Conservation (phyloP, 2,113 vertebrate genomes). For the Formicarius rufipectus region DNA sequence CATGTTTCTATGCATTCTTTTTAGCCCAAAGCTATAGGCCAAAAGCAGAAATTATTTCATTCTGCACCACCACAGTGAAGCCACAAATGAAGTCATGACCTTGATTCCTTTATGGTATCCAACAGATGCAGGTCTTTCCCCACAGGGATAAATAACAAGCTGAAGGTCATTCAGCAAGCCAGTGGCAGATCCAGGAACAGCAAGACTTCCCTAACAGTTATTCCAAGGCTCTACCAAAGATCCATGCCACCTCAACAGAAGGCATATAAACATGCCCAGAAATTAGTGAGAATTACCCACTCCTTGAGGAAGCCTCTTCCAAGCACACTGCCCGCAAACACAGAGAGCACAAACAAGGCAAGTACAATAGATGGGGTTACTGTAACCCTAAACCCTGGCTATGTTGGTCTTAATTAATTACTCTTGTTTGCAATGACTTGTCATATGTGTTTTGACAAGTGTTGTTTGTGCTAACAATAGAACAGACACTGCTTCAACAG, state of each 20-base stretch:
- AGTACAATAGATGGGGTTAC: neutral
- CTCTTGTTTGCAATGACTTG: neutral
- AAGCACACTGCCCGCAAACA: neutral
- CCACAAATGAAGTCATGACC: fast-evolving
- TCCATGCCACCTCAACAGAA: neutral
- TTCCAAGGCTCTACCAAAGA: neutral
- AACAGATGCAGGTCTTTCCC: neutral
- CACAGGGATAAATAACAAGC: neutral
- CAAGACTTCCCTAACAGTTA: neutral
- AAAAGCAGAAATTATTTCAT: conserved; percentile 22
- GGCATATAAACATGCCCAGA: neutral
- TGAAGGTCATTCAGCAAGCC: neutral
- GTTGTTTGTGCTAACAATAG: neutral
- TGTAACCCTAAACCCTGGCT: neutral
- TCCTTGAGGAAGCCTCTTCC: neutral
- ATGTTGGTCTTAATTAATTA: neutral
- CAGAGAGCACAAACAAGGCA: neutral
- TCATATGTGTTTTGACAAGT: neutral
- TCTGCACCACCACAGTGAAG: neutral
- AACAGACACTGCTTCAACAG: neutral
- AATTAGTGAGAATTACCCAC: neutral
- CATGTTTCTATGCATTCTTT: neutral
- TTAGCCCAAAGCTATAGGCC: neutral
- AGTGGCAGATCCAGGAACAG: neutral
- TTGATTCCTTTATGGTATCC: neutral